Conservation (phyloP, 2,888 invertebrate species). For the Nyleta sp. region DNA sequence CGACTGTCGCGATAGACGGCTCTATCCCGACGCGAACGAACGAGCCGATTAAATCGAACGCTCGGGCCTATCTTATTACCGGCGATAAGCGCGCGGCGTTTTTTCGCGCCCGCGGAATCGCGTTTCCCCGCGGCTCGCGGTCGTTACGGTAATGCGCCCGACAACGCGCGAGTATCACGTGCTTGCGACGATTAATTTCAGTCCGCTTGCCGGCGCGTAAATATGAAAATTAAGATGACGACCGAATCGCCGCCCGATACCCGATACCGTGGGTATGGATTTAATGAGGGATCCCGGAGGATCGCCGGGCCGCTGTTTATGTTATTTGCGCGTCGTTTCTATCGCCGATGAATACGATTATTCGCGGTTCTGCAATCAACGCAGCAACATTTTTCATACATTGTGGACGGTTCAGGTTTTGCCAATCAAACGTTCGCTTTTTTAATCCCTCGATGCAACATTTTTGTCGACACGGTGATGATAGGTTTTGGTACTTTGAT, state of each 20-base stretch:
- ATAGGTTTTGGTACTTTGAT: too few relatives aligned
- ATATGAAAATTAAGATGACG: conserved; percentile 60
- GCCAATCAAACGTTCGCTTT: not conserved
- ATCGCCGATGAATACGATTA: conserved; percentile 36
- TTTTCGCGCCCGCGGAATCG: too few relatives aligned
- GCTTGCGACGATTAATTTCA: conserved; percentile 40
- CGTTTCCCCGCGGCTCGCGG: not conserved
- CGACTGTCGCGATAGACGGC: conserved; percentile 46
- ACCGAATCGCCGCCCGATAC: conserved; percentile 38
- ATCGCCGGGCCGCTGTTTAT: conserved; percentile 12
- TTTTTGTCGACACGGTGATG: too few relatives aligned
- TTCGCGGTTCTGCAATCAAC: conserved; percentile 25
- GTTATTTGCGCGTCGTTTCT: conserved; percentile 34
- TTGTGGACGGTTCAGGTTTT: not conserved
- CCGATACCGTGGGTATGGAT: conserved; percentile 30
- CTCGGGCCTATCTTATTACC: too few relatives aligned
- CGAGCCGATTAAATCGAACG: conserved; percentile 36
- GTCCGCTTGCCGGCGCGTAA: conserved; percentile 23
- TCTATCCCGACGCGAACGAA: conserved; percentile 37
- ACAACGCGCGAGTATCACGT: conserved; percentile 43
- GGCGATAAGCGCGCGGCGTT: too few relatives aligned
- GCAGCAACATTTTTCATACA: conserved; percentile 12
- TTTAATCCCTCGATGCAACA: too few relatives aligned
- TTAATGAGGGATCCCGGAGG: conserved; percentile 21
- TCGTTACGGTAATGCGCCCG: conserved; percentile 36